Evolutionary conservation across 1,140 invertebrate species (phyloP), one percentile per base, ranked within the genome.

Genomic region (Chelonus insularis): DNA sequence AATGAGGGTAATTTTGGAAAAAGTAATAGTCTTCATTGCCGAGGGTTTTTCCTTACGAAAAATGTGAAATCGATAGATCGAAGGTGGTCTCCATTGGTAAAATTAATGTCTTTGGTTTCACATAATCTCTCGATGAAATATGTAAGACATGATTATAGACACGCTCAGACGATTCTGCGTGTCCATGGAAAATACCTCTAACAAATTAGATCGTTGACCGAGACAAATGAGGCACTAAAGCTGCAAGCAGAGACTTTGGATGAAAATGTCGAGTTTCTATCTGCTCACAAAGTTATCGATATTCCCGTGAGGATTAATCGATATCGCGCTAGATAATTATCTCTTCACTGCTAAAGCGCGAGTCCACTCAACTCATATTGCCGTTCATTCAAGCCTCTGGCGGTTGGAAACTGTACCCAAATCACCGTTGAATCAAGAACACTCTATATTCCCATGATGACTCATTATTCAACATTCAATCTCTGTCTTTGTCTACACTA

Each of bases 131-230:
- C 20, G 9, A 2, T 23, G 11, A 14, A 55, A 12, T 55, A 16
- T 16, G 36, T 55, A 55, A 55, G 52, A 55, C 52, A 55, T 14
- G 52, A 36, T 37, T 18, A 25, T 20, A 16, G 52, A 11, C 16
- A 11, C 18, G 34, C n/a, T 39, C 20, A 55, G 52, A 55, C 34
- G 52, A 55, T 21, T 29, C 11, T 18, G 52, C 16, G 56, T 59
- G 59, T 45, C 39, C 48, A 61, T 61, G 43, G 58, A 61, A 61
- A 65, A 61, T 58, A 43, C 50, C 63, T 34, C 34, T 65, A 59
- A 65, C 57, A 65, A 61, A 65, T 65, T 60, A 57, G 41, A 54
- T 9, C 55, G 37, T 34, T 36, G 52, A 57, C 43, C 52, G 60
- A 56, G 51, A 62, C 47, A 57, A 61, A 61, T 61, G 37, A 50